Evolutionary conservation across 2,888 invertebrate genomes (phyloP), one percentile per base, ranked within the genome.

Genomic region (Nebria brevicollis): DNA sequence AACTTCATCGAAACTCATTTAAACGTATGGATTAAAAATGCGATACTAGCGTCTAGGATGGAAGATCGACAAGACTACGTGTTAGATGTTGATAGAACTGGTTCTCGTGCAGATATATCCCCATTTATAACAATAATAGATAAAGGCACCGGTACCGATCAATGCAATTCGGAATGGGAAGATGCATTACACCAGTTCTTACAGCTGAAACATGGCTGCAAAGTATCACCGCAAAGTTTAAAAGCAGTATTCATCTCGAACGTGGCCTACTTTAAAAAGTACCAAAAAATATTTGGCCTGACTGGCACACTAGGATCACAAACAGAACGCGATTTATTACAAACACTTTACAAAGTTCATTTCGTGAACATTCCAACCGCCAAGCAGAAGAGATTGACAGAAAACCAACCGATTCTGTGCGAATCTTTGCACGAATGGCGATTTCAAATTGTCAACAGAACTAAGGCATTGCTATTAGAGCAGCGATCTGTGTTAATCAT

Each of bases 171-270:
- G 2, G 86, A 88, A 73, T 89, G 89, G 89, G 86, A 85, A 34
- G 85, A 87, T 78, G 89, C 85, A 0, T 83, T 89, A 15, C 88
- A 89, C 81, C 89, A 89, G 83, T 89, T 89, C 82, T 82, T 89
- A 7, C 88, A 89, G 82, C 84, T 89, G 2, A 89, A 89, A 82
- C 88, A 89, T 82, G 82, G 88, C 88, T 83, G 87, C 86, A 79
- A 79, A 75, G 75, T 89, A 4, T 84, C 86, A 2, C 77, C 85
- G 3, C 85, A 87, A 73, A 87, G 86, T 77, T 83, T 89, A 2
- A 88, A 88, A 77, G 86, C 87, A 11, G 87, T 87, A 78, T 89
- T 87, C 82, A 86, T 89, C 25, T 89, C 89, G 0, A 89, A 89
- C 82, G 86, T 88, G 4, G 82, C 84, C 4, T 79, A 74, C 26